Conservation (phyloP, 2,113 vertebrate species). For the Percina caprodes region DNA sequence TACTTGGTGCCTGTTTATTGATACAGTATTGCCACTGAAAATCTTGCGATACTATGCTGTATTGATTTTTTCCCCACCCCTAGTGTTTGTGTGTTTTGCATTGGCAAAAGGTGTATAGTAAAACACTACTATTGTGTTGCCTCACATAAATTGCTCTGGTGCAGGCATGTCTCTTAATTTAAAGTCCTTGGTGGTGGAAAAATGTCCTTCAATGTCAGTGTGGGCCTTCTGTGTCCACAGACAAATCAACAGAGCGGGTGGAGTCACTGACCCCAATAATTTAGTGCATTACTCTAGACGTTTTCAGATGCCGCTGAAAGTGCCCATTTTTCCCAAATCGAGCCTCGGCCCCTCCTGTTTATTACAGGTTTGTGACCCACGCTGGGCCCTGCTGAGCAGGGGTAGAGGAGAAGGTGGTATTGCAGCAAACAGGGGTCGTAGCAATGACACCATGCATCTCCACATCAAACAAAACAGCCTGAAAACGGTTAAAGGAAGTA, state of each 20-base stretch:
- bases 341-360: conserved; percentile 81
- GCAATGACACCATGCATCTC: conserved; percentile 81
- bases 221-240: conserved; percentile 82
- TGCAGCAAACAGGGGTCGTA: conserved; percentile 79
- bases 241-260: conserved; percentile 85
- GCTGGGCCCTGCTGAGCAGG: conserved; percentile 77
- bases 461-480: conserved; percentile 73
- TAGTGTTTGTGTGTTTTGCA: conserved; percentile 60
- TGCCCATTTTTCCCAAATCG: conserved; percentile 81
- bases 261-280: conserved; percentile 88
- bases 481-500: conserved; percentile 56
- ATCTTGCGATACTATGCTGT: no score
- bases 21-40: no score
- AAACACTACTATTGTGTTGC: conserved; percentile 63
- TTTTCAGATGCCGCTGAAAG: conserved; percentile 80
- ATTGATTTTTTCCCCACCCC: no score
- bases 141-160: conserved; percentile 63
- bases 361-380: conserved; percentile 87
- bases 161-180: conserved; percentile 76
- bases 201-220: conserved; percentile 86
- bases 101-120: conserved; percentile 55
- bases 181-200: conserved; percentile 79
- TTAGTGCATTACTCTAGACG: conserved; percentile 84
- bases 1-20: no score
- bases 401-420: conserved; percentile 55